Evolutionary conservation across 1,140 invertebrate genomes (phyloP), one percentile per base, ranked within the genome.

Genomic region (Potamilus streckersoni): DNA sequence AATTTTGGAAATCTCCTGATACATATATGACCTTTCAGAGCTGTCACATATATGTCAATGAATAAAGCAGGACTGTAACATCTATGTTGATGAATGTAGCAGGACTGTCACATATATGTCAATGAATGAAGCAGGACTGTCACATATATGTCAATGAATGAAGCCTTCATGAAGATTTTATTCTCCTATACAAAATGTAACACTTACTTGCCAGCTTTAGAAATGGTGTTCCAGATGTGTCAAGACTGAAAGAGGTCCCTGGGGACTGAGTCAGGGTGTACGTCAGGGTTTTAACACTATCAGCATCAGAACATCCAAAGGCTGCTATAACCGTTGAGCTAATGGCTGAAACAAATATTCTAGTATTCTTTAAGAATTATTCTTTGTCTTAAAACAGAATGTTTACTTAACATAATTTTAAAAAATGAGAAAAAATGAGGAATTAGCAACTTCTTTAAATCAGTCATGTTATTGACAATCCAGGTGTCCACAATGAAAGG

Each of bases 241-340:
- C 58, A 60, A 67, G 70, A 49, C 23, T 64, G 55, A 76, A 73
- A 11, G 59, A 57, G 8, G 74, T 61, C 1, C 78, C 78, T 49
- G 80, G 78, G 20, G 60, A 69, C 56, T 82, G 80, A 59, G 64
- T 69, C 55, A 83, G 63, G 14, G 69, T 49, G 64, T 81, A 83
- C 19, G 69, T 78, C 62, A 81, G 61, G 19, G 74, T 70, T 8
- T 74, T 71, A 20, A 79, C 81, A 62, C 64, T 59, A 64, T 83
- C 81, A 2, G 57, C 61, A 58, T 83, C 79, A 16, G 73, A 75
- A 62, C 81, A 83, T 3, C 79, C 76, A 14, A 81, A 69, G 27
- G 68, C 63, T n/a, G 74, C n/a, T 17, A 80, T 73, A 14, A 82
- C 64, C 49, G 57, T 59, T 19, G 55, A 19, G 2, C 72, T 68